phyloP scores from a whole-genome alignment of 2,888 invertebrate genomes.

The Arge pagana region DNA sequence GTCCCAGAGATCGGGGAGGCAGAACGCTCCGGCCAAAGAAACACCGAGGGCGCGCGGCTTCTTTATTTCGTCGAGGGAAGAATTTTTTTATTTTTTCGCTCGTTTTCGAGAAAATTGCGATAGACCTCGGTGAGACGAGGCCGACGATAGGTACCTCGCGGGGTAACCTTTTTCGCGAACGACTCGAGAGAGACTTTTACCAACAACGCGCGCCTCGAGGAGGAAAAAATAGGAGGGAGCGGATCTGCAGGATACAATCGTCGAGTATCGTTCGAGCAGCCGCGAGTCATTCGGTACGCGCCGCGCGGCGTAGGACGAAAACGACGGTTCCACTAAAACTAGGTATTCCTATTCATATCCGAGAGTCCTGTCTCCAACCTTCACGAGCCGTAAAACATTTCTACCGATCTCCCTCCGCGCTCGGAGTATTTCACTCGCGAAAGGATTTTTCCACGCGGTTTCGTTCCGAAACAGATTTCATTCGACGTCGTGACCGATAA shows the following conservation, averaged over 20 bases:
- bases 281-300: conserved; percentile 10
- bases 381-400: too few species aligned
- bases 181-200: background rate
- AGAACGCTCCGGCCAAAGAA: background rate
- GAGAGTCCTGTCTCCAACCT: too few species aligned
- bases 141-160: conserved; percentile 10
- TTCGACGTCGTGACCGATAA: too few species aligned
- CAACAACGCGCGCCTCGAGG: background rate
- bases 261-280: conserved; percentile 2
- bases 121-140: conserved; percentile 1
- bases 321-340: too few species aligned
- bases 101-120: background rate
- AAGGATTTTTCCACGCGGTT: too few species aligned
- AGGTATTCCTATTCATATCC: too few species aligned
- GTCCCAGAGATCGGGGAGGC: background rate
- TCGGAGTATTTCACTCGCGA: too few species aligned
- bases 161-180: background rate
- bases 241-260: background rate
- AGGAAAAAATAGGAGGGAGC: background rate
- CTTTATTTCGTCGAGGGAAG: conserved; percentile 16
- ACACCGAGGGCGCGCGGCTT: conserved; percentile 33
- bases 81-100: conserved; percentile 1
- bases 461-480: too few species aligned
- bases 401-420: too few species aligned
- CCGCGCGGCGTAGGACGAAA: background rate